phyloP scores from a whole-genome alignment of 37 sponge, comb jelly and placozoan species.

The Oopsacas minuta region DNA sequence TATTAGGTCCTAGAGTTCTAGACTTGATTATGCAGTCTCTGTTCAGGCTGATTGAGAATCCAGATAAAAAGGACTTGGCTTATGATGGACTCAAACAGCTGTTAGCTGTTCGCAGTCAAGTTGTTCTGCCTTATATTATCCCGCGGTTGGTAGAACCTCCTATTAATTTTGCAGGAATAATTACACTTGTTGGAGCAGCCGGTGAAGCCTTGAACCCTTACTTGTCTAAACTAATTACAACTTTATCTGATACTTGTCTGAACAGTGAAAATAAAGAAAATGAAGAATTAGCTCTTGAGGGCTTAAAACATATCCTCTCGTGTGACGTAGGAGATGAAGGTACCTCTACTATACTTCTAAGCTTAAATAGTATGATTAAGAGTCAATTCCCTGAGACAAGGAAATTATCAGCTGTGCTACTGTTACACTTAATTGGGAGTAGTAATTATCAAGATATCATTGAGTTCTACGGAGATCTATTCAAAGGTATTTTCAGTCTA shows the following conservation, averaged over 20 bases:
- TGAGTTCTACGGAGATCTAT: not conserved
- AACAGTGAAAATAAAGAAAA: not conserved
- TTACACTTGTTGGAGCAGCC: conserved; percentile 22
- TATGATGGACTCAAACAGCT: conserved; percentile 84
- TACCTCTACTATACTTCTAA: not conserved
- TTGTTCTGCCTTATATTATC: conserved; percentile 77
- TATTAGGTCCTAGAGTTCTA: conserved; percentile 48
- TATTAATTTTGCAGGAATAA: not conserved
- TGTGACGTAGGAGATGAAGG: not conserved
- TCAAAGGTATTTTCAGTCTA: not conserved
- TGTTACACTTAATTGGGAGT: not conserved
- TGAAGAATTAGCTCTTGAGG: not conserved
- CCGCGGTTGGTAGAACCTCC: conserved; percentile 37
- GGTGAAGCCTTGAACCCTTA: conserved; percentile 1
- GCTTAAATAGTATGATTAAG: not conserved
- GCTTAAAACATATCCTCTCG: not conserved
- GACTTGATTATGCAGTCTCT: conserved; percentile 72
- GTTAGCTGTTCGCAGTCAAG: conserved; percentile 77
- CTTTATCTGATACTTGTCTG: not conserved
- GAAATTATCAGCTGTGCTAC: not conserved
- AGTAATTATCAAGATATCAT: not conserved
- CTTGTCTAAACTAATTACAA: not conserved
- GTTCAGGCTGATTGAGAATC: conserved; percentile 32
- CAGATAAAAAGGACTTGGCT: conserved; percentile 44
- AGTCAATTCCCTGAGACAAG: not conserved